Percentiles rank a stretch among this genome's conserved stretches.
These are phyloP conservation scores for Thamnophis sirtalis DNA, from an alignment of 2,113 vertebrate genomes.

Conservation along the genomic window DNA sequence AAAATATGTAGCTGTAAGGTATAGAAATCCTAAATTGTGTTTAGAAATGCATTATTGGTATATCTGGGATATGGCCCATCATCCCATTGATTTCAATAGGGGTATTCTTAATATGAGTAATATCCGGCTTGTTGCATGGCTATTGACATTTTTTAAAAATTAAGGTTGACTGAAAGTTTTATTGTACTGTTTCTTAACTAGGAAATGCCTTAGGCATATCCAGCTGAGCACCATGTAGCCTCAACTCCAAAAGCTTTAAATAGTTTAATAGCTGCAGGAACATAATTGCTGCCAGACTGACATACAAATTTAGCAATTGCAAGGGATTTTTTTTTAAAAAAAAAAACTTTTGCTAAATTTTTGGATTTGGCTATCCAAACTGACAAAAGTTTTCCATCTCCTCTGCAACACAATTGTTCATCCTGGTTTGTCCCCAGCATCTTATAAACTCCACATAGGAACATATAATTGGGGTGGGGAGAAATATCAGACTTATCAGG, in stretches of 20 bases:
- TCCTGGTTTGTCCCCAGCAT: neutral
- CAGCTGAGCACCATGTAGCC: neutral
- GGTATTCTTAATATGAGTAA: neutral
- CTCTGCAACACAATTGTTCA: neutral
- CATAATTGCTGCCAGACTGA: neutral
- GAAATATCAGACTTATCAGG: neutral
- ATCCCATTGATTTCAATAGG: neutral
- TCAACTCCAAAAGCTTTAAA: neutral
- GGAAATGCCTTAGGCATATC: neutral
- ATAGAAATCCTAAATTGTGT: neutral
- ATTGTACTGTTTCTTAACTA: neutral
- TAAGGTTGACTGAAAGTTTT: neutral
- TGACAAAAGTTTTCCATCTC: neutral
- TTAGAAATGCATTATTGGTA: constrained; percentile 31
- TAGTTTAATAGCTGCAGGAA: neutral
- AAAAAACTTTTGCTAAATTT: neutral
- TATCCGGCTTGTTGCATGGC: neutral
- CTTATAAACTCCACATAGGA: neutral
- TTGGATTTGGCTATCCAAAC: neutral
- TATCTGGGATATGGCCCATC: neutral
- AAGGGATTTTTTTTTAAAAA: neutral
- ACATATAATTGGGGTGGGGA: neutral
- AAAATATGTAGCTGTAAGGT: constrained; percentile 23
- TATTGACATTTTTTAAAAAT: neutral
- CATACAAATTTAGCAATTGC: neutral